Conservation (phyloP, 1,140 invertebrate genomes). For the Coptotermes formosanus region DNA sequence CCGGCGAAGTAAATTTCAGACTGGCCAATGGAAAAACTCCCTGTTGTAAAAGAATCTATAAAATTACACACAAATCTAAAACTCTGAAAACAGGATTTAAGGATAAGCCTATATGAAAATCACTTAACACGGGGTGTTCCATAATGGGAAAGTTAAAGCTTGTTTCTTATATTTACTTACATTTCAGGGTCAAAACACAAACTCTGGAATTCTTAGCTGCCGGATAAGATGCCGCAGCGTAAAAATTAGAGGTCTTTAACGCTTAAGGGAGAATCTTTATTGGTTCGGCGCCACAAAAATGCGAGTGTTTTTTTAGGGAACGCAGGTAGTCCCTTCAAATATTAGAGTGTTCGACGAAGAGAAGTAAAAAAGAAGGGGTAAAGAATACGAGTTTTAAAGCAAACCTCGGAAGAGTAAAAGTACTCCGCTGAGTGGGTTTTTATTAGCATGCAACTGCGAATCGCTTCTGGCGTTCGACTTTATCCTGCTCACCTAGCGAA, state of each 20-base stretch:
- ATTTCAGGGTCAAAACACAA: too few species aligned
- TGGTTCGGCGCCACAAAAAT: neutral
- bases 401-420: neutral
- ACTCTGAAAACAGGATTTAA: too few species aligned
- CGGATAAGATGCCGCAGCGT: neutral
- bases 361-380: neutral
- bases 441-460: neutral
- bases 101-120: too few species aligned
- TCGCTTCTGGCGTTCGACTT: neutral
- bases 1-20: too few species aligned
- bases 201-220: too few species aligned
- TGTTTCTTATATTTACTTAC: too few species aligned
- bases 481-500: neutral
- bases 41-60: too few species aligned
- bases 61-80: too few species aligned
- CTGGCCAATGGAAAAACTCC: too few species aligned
- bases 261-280: neutral
- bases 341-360: neutral
- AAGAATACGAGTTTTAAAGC: neutral
- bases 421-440: neutral
- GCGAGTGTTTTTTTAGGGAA: neutral
- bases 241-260: neutral
- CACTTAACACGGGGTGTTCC: too few species aligned
- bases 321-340: conserved; percentile 2
- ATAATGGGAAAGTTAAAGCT: too few species aligned